Percentiles rank a stretch among this genome's conserved stretches.
Conservation (phyloP, 2,797 vertebrate genomes). For the Lepilemur septentrionalis region DNA sequence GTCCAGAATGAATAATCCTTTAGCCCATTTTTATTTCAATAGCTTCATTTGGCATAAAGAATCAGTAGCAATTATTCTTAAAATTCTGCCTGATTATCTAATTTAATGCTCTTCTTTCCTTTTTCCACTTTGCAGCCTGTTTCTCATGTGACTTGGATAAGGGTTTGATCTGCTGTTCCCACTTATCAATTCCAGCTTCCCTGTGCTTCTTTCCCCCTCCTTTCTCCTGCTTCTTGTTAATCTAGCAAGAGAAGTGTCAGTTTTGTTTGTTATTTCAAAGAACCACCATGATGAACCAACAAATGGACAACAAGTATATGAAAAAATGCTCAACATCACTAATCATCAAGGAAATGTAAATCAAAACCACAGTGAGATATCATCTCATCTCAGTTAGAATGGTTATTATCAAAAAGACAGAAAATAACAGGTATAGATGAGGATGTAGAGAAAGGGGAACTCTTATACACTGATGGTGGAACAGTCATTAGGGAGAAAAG, state of each 20-base stretch:
- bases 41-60: background rate
- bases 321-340: background rate
- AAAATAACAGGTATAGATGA: background rate
- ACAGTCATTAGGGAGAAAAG: background rate
- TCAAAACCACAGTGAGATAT: background rate
- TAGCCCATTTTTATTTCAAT: background rate
- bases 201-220: too few relatives aligned
- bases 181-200: background rate
- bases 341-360: background rate
- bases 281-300: background rate
- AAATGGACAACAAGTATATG: background rate
- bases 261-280: too few relatives aligned
- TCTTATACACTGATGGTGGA: background rate
- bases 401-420: background rate
- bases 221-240: too few relatives aligned
- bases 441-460: background rate
- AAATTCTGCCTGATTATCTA: background rate
- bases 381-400: background rate
- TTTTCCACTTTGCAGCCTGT: background rate
- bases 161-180: background rate
- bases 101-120: background rate
- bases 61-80: background rate
- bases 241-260: too few relatives aligned
- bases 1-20: background rate
- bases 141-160: background rate